A percentile compares a stretch with the other conserved stretches of the same genome.
These are phyloP conservation scores for Neodiprion pinetum DNA, from an alignment of 1,140 invertebrate genomes.

Conservation along the genomic window DNA sequence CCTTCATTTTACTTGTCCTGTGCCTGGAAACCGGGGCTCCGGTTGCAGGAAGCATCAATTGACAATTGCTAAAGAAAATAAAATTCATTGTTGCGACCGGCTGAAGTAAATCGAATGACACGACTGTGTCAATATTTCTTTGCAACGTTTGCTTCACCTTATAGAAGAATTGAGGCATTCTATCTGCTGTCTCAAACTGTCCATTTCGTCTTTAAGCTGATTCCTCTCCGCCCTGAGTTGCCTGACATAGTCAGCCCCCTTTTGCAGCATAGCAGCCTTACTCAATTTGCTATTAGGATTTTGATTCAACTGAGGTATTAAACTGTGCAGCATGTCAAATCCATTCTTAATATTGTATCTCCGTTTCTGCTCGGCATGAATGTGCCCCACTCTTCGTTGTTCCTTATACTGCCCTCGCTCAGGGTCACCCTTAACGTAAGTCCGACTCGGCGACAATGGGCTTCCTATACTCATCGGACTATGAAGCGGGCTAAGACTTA, in stretches of 20 bases:
- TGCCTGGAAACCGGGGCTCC: constrained; percentile 92
- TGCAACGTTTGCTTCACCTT: constrained; percentile 66
- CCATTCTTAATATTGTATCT: constrained; percentile 97
- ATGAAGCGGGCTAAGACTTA: constrained; percentile 60
- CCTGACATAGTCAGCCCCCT: constrained; percentile 94
- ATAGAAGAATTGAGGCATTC: constrained; percentile 91
- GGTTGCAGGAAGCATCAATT: constrained; percentile 93
- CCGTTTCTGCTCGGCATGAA: constrained; percentile 97
- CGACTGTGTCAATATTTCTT: neutral
- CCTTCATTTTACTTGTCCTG: constrained; percentile 89
- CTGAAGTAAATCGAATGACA: constrained; percentile 11
- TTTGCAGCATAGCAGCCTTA: constrained; percentile 96
- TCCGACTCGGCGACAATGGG: constrained; percentile 50
- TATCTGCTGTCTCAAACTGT: constrained; percentile 84
- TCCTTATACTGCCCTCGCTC: constrained; percentile 65
- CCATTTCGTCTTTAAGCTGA: constrained; percentile 90
- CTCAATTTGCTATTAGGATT: constrained; percentile 92
- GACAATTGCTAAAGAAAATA: constrained; percentile 78
- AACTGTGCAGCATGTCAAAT: constrained; percentile 90
- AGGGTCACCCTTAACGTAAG: constrained; percentile 50
- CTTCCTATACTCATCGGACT: constrained; percentile 58
- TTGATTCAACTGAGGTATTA: constrained; percentile 92
- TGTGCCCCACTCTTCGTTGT: constrained; percentile 83
- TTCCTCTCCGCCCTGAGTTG: constrained; percentile 86
- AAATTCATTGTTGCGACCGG: constrained; percentile 19